phyloP scores from a whole-genome alignment of 2,888 invertebrate species.

The Drepanosiphum platanoidis region DNA sequence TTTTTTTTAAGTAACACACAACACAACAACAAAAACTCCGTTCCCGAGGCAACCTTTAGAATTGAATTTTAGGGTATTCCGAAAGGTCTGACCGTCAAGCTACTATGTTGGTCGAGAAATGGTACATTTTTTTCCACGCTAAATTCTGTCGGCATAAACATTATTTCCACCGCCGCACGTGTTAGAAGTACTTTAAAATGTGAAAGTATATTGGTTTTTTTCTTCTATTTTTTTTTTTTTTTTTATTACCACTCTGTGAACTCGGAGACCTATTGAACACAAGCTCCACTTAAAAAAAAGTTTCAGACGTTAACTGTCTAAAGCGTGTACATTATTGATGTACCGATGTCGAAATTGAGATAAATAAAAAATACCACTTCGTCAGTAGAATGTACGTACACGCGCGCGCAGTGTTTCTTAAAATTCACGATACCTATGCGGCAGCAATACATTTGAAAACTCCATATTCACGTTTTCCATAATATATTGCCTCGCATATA shows the following conservation, averaged over 20 bases:
- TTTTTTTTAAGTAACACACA: background rate
- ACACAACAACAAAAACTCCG: background rate
- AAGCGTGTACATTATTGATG: slow-evolving; percentile 37
- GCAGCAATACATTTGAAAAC: background rate
- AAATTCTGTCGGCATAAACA: slow-evolving; percentile 25
- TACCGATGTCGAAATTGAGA: slow-evolving; percentile 3
- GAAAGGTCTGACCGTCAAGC: slow-evolving; percentile 20
- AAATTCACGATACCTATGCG: background rate
- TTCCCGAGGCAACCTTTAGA: slow-evolving; percentile 32
- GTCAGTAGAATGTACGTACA: background rate
- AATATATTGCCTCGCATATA: background rate
- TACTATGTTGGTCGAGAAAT: background rate
- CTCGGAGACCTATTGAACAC: slow-evolving; percentile 32
- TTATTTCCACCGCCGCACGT: background rate
- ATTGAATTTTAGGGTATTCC: slow-evolving; percentile 11
- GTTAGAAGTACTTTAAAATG: slow-evolving; percentile 24
- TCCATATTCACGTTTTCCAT: background rate
- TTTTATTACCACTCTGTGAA: background rate
- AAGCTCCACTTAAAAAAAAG: slow-evolving; percentile 28
- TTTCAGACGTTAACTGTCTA: slow-evolving; percentile 33
- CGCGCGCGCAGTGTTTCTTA: background rate
- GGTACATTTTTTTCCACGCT: background rate
- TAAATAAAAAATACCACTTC: slow-evolving; percentile 11
- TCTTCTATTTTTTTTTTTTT: no score
- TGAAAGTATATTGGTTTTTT: slow-evolving; percentile 29